Evolutionary conservation across 2,888 invertebrate genomes (phyloP).

Genomic region (Operophtera brumata): DNA sequence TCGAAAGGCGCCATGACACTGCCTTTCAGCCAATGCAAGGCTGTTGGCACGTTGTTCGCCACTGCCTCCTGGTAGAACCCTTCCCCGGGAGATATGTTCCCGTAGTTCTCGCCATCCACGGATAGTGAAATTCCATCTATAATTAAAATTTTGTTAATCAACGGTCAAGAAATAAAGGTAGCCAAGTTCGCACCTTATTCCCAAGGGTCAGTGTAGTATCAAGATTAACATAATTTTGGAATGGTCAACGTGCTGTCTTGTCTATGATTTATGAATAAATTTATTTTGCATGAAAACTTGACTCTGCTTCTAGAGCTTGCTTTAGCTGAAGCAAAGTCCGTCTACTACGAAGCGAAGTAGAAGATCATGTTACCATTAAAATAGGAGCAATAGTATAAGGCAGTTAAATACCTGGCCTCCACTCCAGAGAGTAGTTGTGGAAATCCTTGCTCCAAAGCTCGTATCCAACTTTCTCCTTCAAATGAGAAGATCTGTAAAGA

Average conservation of each 20-base stretch:
- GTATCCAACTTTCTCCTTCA: slow-evolving; percentile 55
- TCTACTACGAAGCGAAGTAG: too few species aligned
- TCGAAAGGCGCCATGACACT: slow-evolving; percentile 86
- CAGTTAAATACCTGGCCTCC: slow-evolving; percentile 78
- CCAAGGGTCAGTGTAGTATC: too few species aligned
- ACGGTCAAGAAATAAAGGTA: too few species aligned
- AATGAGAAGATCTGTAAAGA: slow-evolving; percentile 45
- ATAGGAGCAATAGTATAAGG: too few species aligned
- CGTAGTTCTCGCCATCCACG: slow-evolving; percentile 81
- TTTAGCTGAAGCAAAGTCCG: too few species aligned
- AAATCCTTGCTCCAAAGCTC: slow-evolving; percentile 81
- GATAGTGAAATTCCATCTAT: slow-evolving; percentile 67
- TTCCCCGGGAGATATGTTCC: slow-evolving; percentile 59
- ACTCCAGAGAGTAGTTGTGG: slow-evolving; percentile 85
- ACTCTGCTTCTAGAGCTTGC: too few species aligned
- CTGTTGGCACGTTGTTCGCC: slow-evolving; percentile 56
- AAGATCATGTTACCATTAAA: too few species aligned
- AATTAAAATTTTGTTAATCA: background rate
- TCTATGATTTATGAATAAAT: too few species aligned
- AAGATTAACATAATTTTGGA: too few species aligned
- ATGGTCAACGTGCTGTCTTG: too few species aligned
- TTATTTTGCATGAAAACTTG: too few species aligned
- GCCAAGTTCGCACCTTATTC: too few species aligned
- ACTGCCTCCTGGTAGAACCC: slow-evolving; percentile 56
- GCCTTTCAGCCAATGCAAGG: slow-evolving; percentile 80